Evolutionary conservation across 2,888 invertebrate species (phyloP).

Genomic region (Willowsia nigromaculata): DNA sequence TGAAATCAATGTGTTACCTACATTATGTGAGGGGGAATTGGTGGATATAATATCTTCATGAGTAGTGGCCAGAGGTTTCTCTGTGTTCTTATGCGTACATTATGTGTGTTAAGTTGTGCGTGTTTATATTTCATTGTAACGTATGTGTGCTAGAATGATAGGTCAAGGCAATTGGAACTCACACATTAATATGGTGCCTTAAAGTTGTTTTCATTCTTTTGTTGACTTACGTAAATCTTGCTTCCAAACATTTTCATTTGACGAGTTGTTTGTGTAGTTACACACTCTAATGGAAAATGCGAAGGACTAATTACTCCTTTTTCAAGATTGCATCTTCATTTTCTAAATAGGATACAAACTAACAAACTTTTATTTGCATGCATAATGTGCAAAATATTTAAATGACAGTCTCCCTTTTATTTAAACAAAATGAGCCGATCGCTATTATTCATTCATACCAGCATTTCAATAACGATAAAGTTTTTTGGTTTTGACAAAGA

Average conservation of each 20-base stretch:
- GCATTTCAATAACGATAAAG: too few relatives aligned
- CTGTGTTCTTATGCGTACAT: not conserved
- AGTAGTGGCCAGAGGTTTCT: not conserved
- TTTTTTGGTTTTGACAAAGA: too few relatives aligned
- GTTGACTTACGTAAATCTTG: not conserved
- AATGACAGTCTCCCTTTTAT: not conserved
- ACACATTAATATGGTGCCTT: not conserved
- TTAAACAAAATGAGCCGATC: too few relatives aligned
- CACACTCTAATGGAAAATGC: not conserved
- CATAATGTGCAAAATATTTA: not conserved
- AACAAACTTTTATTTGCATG: not conserved
- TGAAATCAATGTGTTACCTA: not conserved
- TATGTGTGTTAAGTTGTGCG: not conserved
- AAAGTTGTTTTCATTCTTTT: not conserved
- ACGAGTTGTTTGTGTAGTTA: not conserved
- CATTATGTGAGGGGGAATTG: not conserved
- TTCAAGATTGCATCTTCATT: not conserved
- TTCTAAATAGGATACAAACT: too few relatives aligned
- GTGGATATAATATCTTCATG: not conserved
- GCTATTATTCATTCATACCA: too few relatives aligned
- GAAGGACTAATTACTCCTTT: not conserved
- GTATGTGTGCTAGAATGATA: constrained; percentile 31
- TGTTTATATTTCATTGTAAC: constrained; percentile 31
- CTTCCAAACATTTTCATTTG: not conserved
- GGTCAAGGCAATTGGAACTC: constrained; percentile 52